phyloP scores from a whole-genome alignment of 2,113 vertebrate species.

The Sterrhoptilus dennistouni region DNA sequence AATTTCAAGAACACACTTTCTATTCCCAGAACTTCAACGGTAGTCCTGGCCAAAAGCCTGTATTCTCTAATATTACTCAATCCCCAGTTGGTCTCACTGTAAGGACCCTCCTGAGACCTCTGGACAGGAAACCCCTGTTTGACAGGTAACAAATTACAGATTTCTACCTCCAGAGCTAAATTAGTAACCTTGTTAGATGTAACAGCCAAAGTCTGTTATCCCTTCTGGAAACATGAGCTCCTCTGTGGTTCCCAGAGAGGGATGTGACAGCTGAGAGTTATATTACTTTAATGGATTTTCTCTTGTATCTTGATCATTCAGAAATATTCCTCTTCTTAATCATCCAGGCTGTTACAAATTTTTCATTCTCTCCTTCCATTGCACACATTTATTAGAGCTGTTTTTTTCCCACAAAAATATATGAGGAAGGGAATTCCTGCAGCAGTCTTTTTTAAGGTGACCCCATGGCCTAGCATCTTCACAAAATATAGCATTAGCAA shows the following conservation, averaged over 20 bases:
- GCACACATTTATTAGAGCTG: not conserved
- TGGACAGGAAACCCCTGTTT: not conserved
- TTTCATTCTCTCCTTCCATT: not conserved
- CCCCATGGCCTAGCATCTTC: not conserved
- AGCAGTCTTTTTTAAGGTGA: conserved; percentile 10
- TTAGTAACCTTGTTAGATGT: not conserved
- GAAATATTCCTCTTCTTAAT: not conserved
- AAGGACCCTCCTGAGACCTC: not conserved
- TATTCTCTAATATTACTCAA: not conserved
- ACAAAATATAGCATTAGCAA: not conserved
- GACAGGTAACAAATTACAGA: not conserved
- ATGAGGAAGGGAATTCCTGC: not conserved
- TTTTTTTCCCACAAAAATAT: not conserved
- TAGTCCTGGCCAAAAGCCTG: not conserved
- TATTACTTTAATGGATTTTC: not conserved
- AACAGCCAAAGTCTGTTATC: not conserved
- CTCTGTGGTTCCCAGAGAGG: not conserved
- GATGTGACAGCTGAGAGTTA: not conserved
- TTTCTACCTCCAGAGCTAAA: not conserved
- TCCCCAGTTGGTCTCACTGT: not conserved
- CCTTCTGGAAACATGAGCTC: not conserved
- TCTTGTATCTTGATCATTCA: not conserved
- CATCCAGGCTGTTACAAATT: not conserved
- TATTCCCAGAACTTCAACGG: not conserved
- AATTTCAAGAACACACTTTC: not conserved